phyloP scores from a whole-genome alignment of 1,140 invertebrate genomes.

The Hylyphantes graminicola region DNA sequence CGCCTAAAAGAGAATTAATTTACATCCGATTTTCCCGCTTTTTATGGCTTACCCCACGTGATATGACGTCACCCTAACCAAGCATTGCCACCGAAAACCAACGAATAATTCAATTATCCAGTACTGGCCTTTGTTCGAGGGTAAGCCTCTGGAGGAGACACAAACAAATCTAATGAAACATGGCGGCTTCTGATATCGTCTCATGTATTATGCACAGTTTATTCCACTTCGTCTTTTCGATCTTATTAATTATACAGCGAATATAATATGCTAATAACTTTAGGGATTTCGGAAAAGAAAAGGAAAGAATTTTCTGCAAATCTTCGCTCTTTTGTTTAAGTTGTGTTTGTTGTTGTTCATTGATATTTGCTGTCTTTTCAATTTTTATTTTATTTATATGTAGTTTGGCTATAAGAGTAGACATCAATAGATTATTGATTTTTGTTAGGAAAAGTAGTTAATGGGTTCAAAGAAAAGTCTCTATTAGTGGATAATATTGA shows the following conservation, averaged over 20 bases:
- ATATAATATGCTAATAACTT: conserved; percentile 56
- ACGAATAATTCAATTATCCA: conserved; percentile 33
- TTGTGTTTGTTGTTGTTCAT: too few relatives aligned
- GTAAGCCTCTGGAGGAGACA: conserved; percentile 32
- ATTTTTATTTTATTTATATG: too few relatives aligned
- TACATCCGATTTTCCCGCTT: too few relatives aligned
- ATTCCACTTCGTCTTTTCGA: conserved; percentile 17
- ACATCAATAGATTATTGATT: too few relatives aligned
- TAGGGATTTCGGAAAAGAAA: neutral
- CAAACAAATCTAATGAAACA: conserved; percentile 52
- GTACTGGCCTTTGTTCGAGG: neutral
- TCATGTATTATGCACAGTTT: conserved; percentile 54
- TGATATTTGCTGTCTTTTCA: too few relatives aligned
- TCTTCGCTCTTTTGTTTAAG: too few relatives aligned
- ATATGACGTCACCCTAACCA: neutral
- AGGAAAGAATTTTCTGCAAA: too few relatives aligned
- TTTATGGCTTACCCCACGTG: neutral
- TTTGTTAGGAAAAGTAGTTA: too few relatives aligned
- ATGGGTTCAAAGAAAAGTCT: too few relatives aligned
- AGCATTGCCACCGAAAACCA: neutral
- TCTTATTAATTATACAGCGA: conserved; percentile 56
- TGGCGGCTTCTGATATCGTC: conserved; percentile 25
- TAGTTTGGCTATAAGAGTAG: too few relatives aligned
- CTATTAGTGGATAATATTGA: too few relatives aligned
- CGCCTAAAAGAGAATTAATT: too few relatives aligned